phyloP scores from a whole-genome alignment of 2,797 vertebrate species.

The Sebastes trivittatus region DNA sequence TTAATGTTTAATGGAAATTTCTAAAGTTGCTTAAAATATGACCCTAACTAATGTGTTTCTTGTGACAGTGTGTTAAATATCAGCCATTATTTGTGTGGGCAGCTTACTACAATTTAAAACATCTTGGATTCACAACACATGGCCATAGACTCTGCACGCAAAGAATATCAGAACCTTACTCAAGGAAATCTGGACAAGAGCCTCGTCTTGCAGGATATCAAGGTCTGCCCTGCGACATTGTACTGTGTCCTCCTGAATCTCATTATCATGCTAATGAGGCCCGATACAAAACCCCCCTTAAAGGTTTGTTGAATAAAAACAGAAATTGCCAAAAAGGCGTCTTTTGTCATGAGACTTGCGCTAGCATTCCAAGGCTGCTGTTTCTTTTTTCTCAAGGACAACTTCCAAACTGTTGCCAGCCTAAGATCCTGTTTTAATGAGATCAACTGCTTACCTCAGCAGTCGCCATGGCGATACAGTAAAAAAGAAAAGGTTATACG shows the following conservation, averaged over 20 bases:
- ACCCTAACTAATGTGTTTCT: neutral
- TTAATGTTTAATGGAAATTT: neutral
- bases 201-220: conserved; percentile 39
- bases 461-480: conserved; percentile 58
- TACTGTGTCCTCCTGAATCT: conserved; percentile 15
- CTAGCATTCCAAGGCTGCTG: conserved; percentile 27
- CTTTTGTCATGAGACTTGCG: conserved; percentile 21
- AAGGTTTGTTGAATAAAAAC: conserved; percentile 26
- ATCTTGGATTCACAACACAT: neutral
- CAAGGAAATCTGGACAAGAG: neutral
- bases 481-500: conserved; percentile 65
- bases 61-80: neutral
- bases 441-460: conserved; percentile 69
- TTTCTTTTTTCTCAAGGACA: conserved; percentile 60
- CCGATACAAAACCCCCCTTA: neutral
- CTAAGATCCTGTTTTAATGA: conserved; percentile 55
- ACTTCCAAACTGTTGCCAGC: conserved; percentile 44
- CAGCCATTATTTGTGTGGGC: neutral
- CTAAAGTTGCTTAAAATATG: neutral
- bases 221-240: conserved; percentile 38
- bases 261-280: conserved; percentile 56
- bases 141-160: neutral
- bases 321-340: conserved; percentile 23
- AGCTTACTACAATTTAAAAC: neutral
- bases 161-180: neutral